phyloP scores from a whole-genome alignment of 2,113 vertebrate species.

The Epinephelus lanceolatus region DNA sequence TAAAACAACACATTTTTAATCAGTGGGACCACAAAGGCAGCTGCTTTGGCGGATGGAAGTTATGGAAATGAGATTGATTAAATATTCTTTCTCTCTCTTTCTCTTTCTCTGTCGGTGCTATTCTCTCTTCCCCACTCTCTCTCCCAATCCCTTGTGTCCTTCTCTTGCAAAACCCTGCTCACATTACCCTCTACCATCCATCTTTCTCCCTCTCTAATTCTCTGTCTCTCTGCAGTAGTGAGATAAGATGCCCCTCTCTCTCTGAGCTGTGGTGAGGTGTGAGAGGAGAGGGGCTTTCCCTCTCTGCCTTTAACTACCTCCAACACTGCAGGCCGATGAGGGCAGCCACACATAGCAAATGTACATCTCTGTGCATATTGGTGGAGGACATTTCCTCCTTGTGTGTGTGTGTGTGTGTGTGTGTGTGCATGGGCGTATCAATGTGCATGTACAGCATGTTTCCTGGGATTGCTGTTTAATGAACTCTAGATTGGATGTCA shows the following conservation, averaged over 20 bases:
- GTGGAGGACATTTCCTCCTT: slow-evolving; percentile 35
- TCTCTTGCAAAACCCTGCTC: slow-evolving; percentile 56
- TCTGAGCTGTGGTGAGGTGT: slow-evolving; percentile 63
- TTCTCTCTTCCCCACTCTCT: slow-evolving; percentile 18
- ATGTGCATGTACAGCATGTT: slow-evolving; percentile 61
- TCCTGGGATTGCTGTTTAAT: slow-evolving; percentile 74
- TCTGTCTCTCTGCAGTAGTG: slow-evolving; percentile 74
- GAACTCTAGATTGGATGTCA: slow-evolving; percentile 82
- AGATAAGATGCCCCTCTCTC: slow-evolving; percentile 78
- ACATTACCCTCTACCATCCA: slow-evolving; percentile 68
- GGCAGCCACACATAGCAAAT: slow-evolving; percentile 44
- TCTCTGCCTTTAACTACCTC: slow-evolving; percentile 57
- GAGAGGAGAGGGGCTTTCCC: slow-evolving; percentile 58
- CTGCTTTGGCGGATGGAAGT: slow-evolving; percentile 37
- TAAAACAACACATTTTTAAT: slow-evolving; percentile 40
- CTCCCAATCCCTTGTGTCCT: slow-evolving; percentile 52
- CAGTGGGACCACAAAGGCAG: slow-evolving; percentile 26
- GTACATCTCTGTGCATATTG: slow-evolving; percentile 38
- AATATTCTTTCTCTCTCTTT: slow-evolving; percentile 34
- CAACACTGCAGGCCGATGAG: slow-evolving; percentile 52
- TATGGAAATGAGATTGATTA: slow-evolving; percentile 67
- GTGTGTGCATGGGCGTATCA: slow-evolving; percentile 26
- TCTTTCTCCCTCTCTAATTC: slow-evolving; percentile 66
- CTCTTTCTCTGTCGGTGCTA: slow-evolving; percentile 5
- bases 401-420: slow-evolving; percentile 17